Conservation (phyloP, 1,140 invertebrate species). For the Drosophila novamexicana region DNA sequence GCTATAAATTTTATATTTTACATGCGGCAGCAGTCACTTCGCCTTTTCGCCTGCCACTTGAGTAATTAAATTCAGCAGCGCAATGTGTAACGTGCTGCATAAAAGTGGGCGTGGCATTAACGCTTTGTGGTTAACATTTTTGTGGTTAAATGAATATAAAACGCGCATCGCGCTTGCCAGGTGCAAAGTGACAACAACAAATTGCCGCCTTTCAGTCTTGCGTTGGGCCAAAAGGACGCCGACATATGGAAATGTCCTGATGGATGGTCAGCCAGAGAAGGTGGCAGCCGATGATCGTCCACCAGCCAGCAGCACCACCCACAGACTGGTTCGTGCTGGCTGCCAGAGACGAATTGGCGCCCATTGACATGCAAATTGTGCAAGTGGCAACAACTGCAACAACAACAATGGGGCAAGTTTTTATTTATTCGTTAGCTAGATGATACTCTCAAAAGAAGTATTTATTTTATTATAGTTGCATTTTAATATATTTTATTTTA, state of each 20-base stretch:
- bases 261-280: conserved; percentile 46
- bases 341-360: conserved; percentile 59
- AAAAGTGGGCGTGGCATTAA: conserved; percentile 77
- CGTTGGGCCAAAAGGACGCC: conserved; percentile 48
- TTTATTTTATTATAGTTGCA: not conserved
- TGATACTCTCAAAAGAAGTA: conserved; percentile 8
- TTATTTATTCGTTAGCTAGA: conserved; percentile 15
- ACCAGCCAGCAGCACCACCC: not conserved
- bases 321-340: conserved; percentile 8
- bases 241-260: conserved; percentile 76
- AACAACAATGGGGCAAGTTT: conserved; percentile 35
- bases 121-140: conserved; percentile 81
- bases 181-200: conserved; percentile 81
- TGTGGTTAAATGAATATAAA: conserved; percentile 82
- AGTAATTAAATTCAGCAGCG: conserved; percentile 77
- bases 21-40: conserved; percentile 21
- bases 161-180: conserved; percentile 65
- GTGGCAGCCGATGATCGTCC: not conserved
- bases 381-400: conserved; percentile 52
- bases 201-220: conserved; percentile 64
- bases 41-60: conserved; percentile 62
- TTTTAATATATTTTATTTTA: not conserved
- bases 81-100: conserved; percentile 8
- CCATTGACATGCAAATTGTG: conserved; percentile 78
- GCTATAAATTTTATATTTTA: conserved; percentile 55